Conservation (phyloP, 2,113 vertebrate genomes). For the Panthera leo region DNA sequence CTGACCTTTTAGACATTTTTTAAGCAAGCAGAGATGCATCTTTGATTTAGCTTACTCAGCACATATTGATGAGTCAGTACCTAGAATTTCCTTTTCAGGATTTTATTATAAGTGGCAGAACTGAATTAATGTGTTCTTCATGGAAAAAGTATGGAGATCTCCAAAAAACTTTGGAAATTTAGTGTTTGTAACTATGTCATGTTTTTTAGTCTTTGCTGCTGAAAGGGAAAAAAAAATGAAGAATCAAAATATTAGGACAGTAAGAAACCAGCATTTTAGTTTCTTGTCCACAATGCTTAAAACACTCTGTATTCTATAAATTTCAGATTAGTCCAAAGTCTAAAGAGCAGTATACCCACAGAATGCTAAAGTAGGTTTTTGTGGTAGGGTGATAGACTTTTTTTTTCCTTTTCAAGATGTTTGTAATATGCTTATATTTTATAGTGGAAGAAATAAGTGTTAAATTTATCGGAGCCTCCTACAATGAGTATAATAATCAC, state of each 20-base stretch:
- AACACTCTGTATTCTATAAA: background rate
- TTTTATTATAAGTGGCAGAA: background rate
- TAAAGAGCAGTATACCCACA: background rate
- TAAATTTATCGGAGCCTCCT: background rate
- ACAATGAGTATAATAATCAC: background rate
- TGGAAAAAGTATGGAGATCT: background rate
- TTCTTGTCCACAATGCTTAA: background rate
- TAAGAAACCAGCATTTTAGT: background rate
- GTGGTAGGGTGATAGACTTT: background rate
- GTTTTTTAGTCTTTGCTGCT: background rate
- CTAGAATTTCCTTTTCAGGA: background rate
- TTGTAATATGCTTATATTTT: conserved; percentile 51
- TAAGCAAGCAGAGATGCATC: background rate
- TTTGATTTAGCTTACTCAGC: background rate
- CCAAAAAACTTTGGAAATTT: background rate
- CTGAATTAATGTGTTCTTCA: background rate
- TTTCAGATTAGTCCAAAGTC: background rate
- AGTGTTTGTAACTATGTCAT: background rate
- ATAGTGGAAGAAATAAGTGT: conserved; percentile 59
- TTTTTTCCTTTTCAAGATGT: background rate
- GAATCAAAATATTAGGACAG: background rate
- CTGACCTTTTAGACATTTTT: background rate
- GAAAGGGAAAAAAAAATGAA: conserved; percentile 2
- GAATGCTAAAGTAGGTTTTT: background rate
- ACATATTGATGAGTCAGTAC: background rate